Base-by-base conservation (phyloP, 1,140 invertebrate genomes). In the Ctenoplectra terminalis region DNA sequence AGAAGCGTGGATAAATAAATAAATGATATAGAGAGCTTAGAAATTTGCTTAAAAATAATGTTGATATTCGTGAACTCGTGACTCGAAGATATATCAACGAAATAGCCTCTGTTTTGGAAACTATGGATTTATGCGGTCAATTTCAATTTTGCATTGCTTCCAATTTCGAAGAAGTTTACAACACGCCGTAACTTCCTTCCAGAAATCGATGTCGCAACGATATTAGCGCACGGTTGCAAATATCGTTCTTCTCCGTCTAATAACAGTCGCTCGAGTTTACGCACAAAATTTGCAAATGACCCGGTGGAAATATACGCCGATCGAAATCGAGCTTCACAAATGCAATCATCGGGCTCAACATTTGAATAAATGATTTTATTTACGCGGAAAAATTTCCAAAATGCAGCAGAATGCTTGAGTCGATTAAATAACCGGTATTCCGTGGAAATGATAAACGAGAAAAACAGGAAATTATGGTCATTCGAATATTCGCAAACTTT, bases 81-180 rank as follows among this genome's bases (percentile, higher is more conserved):
- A n/a, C n/a, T n/a, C n/a, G n/a, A n/a, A n/a, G n/a, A n/a, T n/a
- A n/a, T n/a, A n/a, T n/a, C n/a, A n/a, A n/a, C n/a, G n/a, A n/a
- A n/a, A n/a, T n/a, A n/a, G n/a, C n/a, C n/a, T n/a, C n/a, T n/a
- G n/a, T n/a, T n/a, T n/a, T n/a, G n/a, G n/a, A n/a, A n/a, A n/a
- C n/a, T n/a, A n/a, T n/a, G n/a, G 56, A 31, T 20, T 1, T 9
- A 9, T n/a, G 5, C 7, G 37, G n/a, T 4, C 29, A n/a, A 43
- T 56, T 73, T 29, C 52, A 58, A 73, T 60, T 60, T 60, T 46
- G 8, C 20, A 29, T 43, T 17, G 26, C 5, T 6, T 20, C 20
- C 37, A 23, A 37, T 61, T 60, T 60, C 54, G 5, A 73, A 43
- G 26, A 73, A 37, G 20, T 60, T 60, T 73, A n/a, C 54, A 29